Base-by-base conservation (phyloP, 1,140 invertebrate species). In the Kradibia gibbosae region DNA sequence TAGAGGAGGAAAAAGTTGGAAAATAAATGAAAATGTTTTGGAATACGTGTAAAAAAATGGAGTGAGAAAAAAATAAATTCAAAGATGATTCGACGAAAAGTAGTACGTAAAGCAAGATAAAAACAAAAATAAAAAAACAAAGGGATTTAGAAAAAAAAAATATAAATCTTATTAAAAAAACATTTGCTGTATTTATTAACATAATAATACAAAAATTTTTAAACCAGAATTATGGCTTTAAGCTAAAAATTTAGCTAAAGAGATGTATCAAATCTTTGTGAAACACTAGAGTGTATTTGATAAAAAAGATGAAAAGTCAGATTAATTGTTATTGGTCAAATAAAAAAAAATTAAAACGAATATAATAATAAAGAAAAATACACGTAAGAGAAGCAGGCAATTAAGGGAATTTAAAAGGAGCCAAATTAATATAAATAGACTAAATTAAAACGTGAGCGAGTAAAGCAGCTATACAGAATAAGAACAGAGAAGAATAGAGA, bases 11-110 rank as follows among this genome's bases (percentile, higher is more conserved):
- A 13, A n/a, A 20, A 22, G 65, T n/a, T 34, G 39, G 74, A 67
- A n/a, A 67, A 77, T 77, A 82, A 81, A 82, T 82, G 80, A 82
- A 82, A 77, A 82, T 77, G 65, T 82, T 77, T 77, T 77, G 25
- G 74, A 53, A 74, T 25, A 74, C 53, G 65, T 67, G 28, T 15
- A 34, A 65, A 31, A 15, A 70, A 45, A 22, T 25, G 55, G 20
- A 62, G 3, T 1, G 34, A 36, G 60, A 62, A 34, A 62, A 62
- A 62, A 11, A 62, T 28, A 62, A 62, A 62, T 34, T 31, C 28
- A 62, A 45, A 17, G 28, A 62, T 34, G 73, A 81, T 76, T 71
- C 80, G 80, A 81, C 57, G 73, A 73, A 72, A 82, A 82, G 28
- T 77, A 42, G 65, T 62, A 60, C 39, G 74, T 82, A 77, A 72